Evolutionary conservation across 2,797 vertebrate genomes (phyloP), one percentile per base, ranked within the genome.

Genomic region (Rhodeus uyekii): DNA sequence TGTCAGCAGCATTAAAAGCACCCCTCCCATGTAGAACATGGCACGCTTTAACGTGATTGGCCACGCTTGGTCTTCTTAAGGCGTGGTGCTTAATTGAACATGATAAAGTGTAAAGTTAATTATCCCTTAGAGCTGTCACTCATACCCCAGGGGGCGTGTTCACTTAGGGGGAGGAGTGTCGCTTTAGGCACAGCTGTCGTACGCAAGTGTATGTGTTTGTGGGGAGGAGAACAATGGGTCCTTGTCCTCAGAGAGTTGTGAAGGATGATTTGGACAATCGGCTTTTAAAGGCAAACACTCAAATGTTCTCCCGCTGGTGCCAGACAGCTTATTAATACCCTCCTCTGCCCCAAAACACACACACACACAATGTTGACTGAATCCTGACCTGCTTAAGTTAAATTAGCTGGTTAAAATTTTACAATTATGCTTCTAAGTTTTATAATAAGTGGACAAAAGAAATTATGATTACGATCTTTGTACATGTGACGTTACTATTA

Each of bases 41-140:
- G 95, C 96, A 98, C 88, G 96, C 96, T 98, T 93, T 97, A 97
- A 99, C 96, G 94, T 95, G 94, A 98, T 98, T 96, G 95, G 96
- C 94, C 96, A 96, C 84, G 94, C 94, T 94, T 95, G 94, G 67
- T 84, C 78, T 92, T 92, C 91, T 86, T 86, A 93, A 96, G 96
- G 96, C 90, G 89, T 95, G 94, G 95, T 90, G 93, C 94, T 95
- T 99, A 99, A 99, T 98, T 99, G 98, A 99, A 99, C 98, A 99
- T 98, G 98, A 99, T 99, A 99, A 99, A 99, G 97, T 99, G 96
- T 97, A 96, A 97, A 98, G 97, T 99, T 99, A 99, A 99, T 99
- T 99, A 99, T 97, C 97, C 95, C 96, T 97, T 96, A 97, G 95
- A 96, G 96, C 97, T 98, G 96, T 97, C 97, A 97, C 94, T 95